These are phyloP conservation scores for Watsonalla cultraria DNA, from an alignment of 2,888 invertebrate genomes.

Conservation along the genomic window DNA sequence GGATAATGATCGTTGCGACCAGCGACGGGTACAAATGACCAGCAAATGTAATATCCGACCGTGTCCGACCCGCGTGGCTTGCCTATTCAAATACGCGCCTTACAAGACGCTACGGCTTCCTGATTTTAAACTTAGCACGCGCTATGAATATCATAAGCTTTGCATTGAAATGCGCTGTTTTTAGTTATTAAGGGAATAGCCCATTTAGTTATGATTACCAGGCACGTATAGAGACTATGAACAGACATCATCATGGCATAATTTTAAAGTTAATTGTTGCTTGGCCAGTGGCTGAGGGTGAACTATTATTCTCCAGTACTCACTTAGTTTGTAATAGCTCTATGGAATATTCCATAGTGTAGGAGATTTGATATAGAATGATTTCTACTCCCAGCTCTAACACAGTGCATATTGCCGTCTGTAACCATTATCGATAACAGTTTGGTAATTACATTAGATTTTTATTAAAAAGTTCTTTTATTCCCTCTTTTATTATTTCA, in stretches of 20 bases:
- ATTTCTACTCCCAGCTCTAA: too few species aligned
- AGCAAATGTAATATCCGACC: constrained; percentile 76
- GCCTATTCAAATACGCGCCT: constrained; percentile 62
- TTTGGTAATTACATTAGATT: background rate
- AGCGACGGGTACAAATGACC: constrained; percentile 75
- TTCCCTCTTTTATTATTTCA: background rate
- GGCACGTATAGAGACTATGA: too few species aligned
- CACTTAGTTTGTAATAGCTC: background rate
- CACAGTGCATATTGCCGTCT: too few species aligned
- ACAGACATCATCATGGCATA: too few species aligned
- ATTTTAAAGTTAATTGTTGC: too few species aligned
- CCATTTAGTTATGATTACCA: too few species aligned
- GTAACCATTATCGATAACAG: too few species aligned
- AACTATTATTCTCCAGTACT: background rate
- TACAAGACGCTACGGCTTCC: constrained; percentile 44
- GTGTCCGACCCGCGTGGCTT: constrained; percentile 49
- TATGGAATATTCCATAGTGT: too few species aligned
- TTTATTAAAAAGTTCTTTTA: background rate
- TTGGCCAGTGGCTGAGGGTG: too few species aligned
- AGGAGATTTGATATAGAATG: too few species aligned
- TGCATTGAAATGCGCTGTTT: background rate
- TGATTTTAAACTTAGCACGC: constrained; percentile 40
- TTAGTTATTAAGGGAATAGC: background rate
- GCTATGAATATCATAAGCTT: constrained; percentile 19
- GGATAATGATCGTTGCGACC: constrained; percentile 72